phyloP scores from a whole-genome alignment of 1,140 invertebrate genomes.

The Drosophila kohkoa region DNA sequence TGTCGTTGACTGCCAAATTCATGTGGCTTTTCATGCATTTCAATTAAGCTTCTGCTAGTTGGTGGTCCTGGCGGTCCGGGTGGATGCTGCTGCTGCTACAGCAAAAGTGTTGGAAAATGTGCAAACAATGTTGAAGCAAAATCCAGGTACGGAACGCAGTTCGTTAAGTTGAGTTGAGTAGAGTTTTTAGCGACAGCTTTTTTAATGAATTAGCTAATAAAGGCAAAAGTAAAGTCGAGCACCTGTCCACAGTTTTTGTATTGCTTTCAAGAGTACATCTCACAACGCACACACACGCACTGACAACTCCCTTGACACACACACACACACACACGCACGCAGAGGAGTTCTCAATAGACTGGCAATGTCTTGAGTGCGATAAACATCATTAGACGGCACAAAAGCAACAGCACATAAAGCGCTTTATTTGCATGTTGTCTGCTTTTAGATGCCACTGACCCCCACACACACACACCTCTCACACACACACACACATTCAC shows the following conservation, averaged over 20 bases:
- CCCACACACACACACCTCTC: slow-evolving; percentile 19
- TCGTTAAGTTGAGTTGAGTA: slow-evolving; percentile 24
- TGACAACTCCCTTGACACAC: neutral
- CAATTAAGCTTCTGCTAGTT: slow-evolving; percentile 69
- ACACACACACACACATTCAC: slow-evolving; percentile 13
- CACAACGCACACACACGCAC: neutral
- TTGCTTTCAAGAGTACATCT: slow-evolving; percentile 19
- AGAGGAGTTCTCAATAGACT: slow-evolving; percentile 45
- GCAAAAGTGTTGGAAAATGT: slow-evolving; percentile 67
- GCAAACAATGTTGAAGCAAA: slow-evolving; percentile 49
- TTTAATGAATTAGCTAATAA: slow-evolving; percentile 81
- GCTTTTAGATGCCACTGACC: slow-evolving; percentile 74
- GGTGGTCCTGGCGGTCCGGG: neutral
- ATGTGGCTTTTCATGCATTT: slow-evolving; percentile 78
- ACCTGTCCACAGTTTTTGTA: slow-evolving; percentile 39
- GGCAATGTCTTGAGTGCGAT: slow-evolving; percentile 66
- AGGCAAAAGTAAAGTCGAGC: slow-evolving; percentile 34
- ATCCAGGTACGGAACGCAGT: neutral
- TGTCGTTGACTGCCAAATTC: slow-evolving; percentile 71
- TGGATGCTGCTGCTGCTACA: slow-evolving; percentile 23
- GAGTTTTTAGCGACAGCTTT: slow-evolving; percentile 53
- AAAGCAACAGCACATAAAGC: slow-evolving; percentile 65
- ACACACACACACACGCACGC: slow-evolving; percentile 12
- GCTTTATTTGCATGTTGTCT: slow-evolving; percentile 80
- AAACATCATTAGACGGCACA: slow-evolving; percentile 77